Conservation (phyloP, 2,797 vertebrate genomes). For the Neosilurus mollespiculum region DNA sequence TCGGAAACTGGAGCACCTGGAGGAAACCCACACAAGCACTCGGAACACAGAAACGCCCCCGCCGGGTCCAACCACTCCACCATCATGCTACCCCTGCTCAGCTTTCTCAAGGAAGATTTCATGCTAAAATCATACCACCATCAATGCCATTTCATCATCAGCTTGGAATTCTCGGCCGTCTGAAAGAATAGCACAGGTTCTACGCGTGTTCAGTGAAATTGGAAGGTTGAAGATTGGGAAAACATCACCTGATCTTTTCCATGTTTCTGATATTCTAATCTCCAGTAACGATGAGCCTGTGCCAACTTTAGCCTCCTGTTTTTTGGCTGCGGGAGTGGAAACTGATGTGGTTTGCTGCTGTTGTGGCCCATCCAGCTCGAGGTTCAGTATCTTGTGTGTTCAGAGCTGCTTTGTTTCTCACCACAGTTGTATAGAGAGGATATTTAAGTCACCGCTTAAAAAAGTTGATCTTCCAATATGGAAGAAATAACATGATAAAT, state of each 20-base stretch:
- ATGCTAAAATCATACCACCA: background rate
- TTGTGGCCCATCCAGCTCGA: background rate
- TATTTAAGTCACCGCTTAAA: background rate
- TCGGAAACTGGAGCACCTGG: too few relatives aligned
- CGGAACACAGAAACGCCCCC: too few relatives aligned
- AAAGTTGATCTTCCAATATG: background rate
- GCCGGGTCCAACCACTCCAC: too few relatives aligned
- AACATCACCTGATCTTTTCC: background rate
- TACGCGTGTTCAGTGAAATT: background rate
- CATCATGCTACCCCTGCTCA: background rate
- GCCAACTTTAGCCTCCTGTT: background rate
- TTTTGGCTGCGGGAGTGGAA: background rate
- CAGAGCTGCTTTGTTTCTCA: background rate
- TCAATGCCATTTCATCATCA: background rate
- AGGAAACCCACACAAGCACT: too few relatives aligned
- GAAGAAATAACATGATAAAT: background rate
- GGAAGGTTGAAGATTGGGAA: background rate
- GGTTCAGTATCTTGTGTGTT: background rate
- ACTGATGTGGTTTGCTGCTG: background rate
- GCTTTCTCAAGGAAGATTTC: background rate
- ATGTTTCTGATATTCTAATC: background rate
- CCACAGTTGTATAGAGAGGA: background rate
- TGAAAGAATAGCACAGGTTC: background rate
- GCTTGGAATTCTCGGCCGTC: background rate
- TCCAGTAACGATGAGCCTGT: background rate